Base-by-base conservation (phyloP, 2,888 invertebrate genomes). In the Oligia strigilis region DNA sequence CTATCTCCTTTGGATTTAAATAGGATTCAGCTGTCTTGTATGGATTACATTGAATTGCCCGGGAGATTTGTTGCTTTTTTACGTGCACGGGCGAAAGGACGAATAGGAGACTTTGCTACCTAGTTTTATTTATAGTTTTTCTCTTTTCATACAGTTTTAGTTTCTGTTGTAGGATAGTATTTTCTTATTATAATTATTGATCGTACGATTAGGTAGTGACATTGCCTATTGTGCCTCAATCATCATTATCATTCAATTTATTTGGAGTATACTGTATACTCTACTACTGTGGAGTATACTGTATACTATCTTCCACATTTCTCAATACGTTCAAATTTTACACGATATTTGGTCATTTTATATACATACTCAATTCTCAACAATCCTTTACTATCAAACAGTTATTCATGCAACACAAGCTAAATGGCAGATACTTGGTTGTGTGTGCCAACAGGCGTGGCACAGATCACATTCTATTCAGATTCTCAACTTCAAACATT, bases 41-140 rank as follows among this genome's bases (percentile, higher is more conserved):
- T 90, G 93, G 93, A 93, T 95, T 93, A 93, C 92, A 88, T 86
- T 90, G 93, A 93, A 94, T 94, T 92, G 93, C 92, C 91, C 82
- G 81, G 81, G 90, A 93, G 93, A 94, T 95, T 94, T 93, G 92
- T 94, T 88, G 89, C 88, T 90, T 91, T 92, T 92, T 91, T 90
- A 91, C 89, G 88, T 88, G 90, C 85, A 80, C 75, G 49, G 64
- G n/a, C 62, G n/a, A 14, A 62, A 65, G 49, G 66, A 23, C 46
- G 46, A 40, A 60, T 79, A 40, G 3, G 9, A 58, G 69, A 60
- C 70, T 82, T 55, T 23, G 46, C 9, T 64, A 19, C 5, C 13
- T 55, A 62, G 55, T 55, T 58, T 78, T 60, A 49, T 79, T n/a
- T 79, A 14, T 23, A 40, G 13, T 11, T 36, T 55, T 67, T 55